These are phyloP conservation scores for Cryptosula pallasiana DNA, from an alignment of 2,888 invertebrate species.

Conservation along the genomic window DNA sequence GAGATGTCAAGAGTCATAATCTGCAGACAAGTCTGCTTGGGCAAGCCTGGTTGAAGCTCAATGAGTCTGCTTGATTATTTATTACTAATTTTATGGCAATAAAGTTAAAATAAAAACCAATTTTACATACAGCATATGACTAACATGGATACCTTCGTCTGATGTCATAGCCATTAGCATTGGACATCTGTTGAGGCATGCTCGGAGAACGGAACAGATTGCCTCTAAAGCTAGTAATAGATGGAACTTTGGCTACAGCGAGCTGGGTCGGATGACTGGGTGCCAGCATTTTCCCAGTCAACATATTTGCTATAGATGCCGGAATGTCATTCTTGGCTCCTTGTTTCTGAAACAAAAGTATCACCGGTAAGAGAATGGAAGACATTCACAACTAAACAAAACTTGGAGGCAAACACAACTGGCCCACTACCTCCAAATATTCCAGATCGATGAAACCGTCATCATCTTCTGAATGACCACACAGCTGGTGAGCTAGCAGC, in stretches of 20 bases:
- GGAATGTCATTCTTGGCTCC: neutral
- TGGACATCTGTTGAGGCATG: neutral
- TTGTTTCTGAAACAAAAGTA: neutral
- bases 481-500: slow-evolving; percentile 5
- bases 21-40: no score
- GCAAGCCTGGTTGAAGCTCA: no score
- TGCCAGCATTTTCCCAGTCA: slow-evolving; percentile 8
- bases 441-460: slow-evolving; percentile 13
- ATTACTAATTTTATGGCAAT: no score
- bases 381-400: neutral
- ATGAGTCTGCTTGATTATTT: no score
- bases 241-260: neutral
- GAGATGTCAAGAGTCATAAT: no score
- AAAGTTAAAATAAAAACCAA: no score
- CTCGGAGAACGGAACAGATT: slow-evolving; percentile 8
- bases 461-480: neutral
- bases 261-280: neutral
- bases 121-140: no score
- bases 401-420: neutral
- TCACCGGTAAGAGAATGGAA: neutral
- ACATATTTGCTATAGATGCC: neutral
- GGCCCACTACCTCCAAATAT: neutral
- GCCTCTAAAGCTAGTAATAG: slow-evolving; percentile 6
- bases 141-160: slow-evolving; percentile 6
- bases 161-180: slow-evolving; percentile 5